These are phyloP conservation scores for Psilanteris sp. DNA, from an alignment of 1,140 invertebrate genomes.

Conservation along the genomic window DNA sequence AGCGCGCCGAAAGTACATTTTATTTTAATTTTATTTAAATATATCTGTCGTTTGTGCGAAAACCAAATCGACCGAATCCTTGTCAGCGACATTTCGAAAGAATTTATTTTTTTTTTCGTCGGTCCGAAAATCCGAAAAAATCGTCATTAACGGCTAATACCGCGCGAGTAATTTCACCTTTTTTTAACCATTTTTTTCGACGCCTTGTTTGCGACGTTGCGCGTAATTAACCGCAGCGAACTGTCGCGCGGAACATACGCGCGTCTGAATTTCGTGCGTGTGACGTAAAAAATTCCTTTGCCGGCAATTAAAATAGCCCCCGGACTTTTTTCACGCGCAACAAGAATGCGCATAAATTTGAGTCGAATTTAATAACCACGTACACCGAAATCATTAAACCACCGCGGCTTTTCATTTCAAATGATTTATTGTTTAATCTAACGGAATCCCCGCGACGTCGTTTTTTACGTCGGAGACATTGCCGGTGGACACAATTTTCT, in stretches of 20 bases:
- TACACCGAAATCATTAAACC: slow-evolving; percentile 44
- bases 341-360: slow-evolving; percentile 52
- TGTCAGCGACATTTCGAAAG: no score
- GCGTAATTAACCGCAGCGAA: no score
- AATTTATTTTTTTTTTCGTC: no score
- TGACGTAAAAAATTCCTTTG: slow-evolving; percentile 13
- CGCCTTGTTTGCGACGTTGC: no score
- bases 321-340: slow-evolving; percentile 39
- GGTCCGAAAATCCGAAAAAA: no score
- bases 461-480: slow-evolving; percentile 21
- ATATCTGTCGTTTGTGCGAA: no score
- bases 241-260: neutral
- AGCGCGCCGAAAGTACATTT: no score
- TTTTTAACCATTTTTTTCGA: no score
- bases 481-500: slow-evolving; percentile 31
- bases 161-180: no score
- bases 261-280: neutral
- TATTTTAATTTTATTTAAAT: no score
- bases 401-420: slow-evolving; percentile 47
- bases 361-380: slow-evolving; percentile 53
- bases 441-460: slow-evolving; percentile 9
- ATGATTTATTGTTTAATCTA: slow-evolving; percentile 54
- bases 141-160: no score
- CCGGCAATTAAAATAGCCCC: slow-evolving; percentile 28
- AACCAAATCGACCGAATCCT: no score